Percentiles rank a stretch among this genome's conserved stretches.
These are phyloP conservation scores for Metacarcinus magister DNA, from an alignment of 2,888 invertebrate genomes.

Conservation along the genomic window DNA sequence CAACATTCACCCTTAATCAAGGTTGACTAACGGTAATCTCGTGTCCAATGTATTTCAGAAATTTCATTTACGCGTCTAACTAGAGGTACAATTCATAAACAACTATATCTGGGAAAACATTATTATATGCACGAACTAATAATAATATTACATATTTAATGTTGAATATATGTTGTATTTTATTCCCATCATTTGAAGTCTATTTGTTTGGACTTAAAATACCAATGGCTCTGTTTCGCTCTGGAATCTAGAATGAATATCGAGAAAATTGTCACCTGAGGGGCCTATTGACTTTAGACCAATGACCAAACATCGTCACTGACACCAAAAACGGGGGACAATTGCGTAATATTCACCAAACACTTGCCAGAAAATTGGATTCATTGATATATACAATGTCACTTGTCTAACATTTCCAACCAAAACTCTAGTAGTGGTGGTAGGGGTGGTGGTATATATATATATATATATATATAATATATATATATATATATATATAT, in stretches of 20 bases:
- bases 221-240: background rate
- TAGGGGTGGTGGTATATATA: no score
- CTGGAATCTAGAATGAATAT: background rate
- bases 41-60: background rate
- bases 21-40: constrained; percentile 26
- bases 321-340: background rate
- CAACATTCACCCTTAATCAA: background rate
- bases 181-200: background rate
- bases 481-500: no score
- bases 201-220: background rate
- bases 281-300: background rate
- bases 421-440: no score
- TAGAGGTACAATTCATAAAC: constrained; percentile 26
- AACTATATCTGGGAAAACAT: background rate
- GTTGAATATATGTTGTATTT: no score
- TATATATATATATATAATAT: no score
- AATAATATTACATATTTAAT: background rate
- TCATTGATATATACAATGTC: background rate
- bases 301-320: background rate
- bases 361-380: background rate
- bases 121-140: background rate
- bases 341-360: background rate
- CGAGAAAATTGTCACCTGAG: background rate
- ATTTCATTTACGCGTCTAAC: constrained; percentile 4
- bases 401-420: no score